Evolutionary conservation across 2,888 invertebrate species (phyloP).

Genomic region (Nephrocerus scutellatus): DNA sequence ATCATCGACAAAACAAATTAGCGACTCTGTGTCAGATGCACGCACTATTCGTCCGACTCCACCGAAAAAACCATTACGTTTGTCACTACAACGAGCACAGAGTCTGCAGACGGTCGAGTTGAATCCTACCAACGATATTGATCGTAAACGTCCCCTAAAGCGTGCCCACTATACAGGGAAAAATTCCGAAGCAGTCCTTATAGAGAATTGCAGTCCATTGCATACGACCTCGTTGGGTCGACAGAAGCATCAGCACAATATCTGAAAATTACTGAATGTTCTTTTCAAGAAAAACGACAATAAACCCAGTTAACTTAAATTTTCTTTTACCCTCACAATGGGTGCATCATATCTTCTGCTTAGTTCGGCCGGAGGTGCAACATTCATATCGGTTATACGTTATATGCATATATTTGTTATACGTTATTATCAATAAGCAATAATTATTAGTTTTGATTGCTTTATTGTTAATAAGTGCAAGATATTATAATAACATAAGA

Average conservation of each 20-base stretch:
- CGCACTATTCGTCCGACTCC: conserved; percentile 63
- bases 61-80: conserved; percentile 74
- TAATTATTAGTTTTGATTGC: too few species aligned
- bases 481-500: too few species aligned
- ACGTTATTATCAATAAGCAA: too few species aligned
- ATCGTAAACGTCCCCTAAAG: conserved; percentile 44
- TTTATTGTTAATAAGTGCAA: too few species aligned
- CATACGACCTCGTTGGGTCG: conserved; percentile 44
- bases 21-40: conserved; percentile 56
- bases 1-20: conserved; percentile 23
- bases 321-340: too few species aligned
- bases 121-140: conserved; percentile 33
- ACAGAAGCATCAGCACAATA: conserved; percentile 39
- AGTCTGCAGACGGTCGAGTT: conserved; percentile 66
- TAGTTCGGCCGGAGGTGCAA: too few species aligned
- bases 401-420: too few species aligned
- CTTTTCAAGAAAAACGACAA: too few species aligned
- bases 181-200: conserved; percentile 29
- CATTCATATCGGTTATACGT: too few species aligned
- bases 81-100: conserved; percentile 76
- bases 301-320: too few species aligned
- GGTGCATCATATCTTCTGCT: too few species aligned
- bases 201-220: conserved; percentile 37
- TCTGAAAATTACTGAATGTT: conserved; percentile 36
- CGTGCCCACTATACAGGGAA: conserved; percentile 39